Evolutionary conservation across 2,113 vertebrate genomes (phyloP), one percentile per base, ranked within the genome.

Genomic region (Pelecanus crispus): DNA sequence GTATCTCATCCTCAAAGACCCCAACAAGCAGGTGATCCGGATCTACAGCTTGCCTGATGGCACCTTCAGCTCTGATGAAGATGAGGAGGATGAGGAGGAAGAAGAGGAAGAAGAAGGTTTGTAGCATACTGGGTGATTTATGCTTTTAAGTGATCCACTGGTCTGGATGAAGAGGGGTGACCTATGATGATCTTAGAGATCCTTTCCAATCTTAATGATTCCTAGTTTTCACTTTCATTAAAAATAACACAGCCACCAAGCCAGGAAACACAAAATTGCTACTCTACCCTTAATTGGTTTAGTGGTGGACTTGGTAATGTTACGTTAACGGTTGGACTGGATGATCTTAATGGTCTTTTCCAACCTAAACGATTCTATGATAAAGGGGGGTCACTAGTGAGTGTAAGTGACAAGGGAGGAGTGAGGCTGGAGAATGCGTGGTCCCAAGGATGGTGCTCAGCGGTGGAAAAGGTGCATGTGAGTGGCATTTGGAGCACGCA

Each of bases 11-110:
- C 99, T 99, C 68, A 99, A 99, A 97, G 99, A 99, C 97, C 99
- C 99, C 94, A 99, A 99, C 98, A 99, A 99, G 98, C 99, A 99
- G 99, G 99, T 99, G 94, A 99, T 99, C 88, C 98, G 99, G 1
- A 98, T 99, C 86, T 99, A 99, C 98, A 99, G 99, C 93, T 98
- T 99, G 94, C 99, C 99, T 2, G 99, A 99, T 5, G 99, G 99
- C 52, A 99, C 99, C 91, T 99, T 99, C 98, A 99, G 99, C 98
- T 99, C 99, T 0, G 99, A 99, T 13, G 99, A 99, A 70, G 99
- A 99, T 2, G 99, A 99, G 7, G 99, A 99, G 65, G 99, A 99
- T 3, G 99, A 99, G 4, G 99, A 99, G 3, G 99, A 99, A 2
- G 99, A 99, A 5, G 99, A 99, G 13, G 99, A 99, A 1, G 99